These are phyloP conservation scores for Marcusenius ussheri DNA, from an alignment of 2,113 vertebrate species.

Conservation along the genomic window DNA sequence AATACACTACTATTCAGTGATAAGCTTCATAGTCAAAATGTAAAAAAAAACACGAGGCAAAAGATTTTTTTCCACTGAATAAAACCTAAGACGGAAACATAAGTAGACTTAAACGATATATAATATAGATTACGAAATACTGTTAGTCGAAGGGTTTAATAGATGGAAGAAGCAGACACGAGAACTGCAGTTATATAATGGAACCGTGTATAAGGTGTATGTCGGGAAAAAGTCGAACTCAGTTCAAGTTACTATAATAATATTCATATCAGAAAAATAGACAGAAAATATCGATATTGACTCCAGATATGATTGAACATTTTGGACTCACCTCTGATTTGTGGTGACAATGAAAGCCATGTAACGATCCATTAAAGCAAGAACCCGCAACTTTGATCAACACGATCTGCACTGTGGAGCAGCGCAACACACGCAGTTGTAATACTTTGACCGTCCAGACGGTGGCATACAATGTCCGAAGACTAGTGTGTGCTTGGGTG, in stretches of 20 bases:
- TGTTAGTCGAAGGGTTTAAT: not conserved
- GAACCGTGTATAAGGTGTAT: not conserved
- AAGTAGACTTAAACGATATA: not conserved
- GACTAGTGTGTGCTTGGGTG: not conserved
- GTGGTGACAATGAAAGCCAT: not conserved
- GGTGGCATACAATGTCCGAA: not conserved
- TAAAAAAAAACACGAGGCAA: not conserved
- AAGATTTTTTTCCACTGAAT: not conserved
- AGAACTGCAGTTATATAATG: not conserved
- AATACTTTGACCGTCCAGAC: not conserved
- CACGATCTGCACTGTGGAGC: not conserved
- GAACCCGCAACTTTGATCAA: not conserved
- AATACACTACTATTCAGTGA: not conserved
- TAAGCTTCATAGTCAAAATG: not conserved
- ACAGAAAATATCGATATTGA: not conserved
- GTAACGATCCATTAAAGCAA: not conserved
- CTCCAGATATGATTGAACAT: not conserved
- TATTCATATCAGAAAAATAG: not conserved
- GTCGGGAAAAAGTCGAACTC: not conserved
- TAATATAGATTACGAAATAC: not conserved
- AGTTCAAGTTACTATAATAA: not conserved
- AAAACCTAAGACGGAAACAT: not conserved
- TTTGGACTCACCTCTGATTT: conserved; percentile 3
- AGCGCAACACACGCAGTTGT: not conserved
- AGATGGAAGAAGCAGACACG: not conserved